Base-by-base conservation (phyloP, 2,888 invertebrate genomes). In the Xylocampa areola region DNA sequence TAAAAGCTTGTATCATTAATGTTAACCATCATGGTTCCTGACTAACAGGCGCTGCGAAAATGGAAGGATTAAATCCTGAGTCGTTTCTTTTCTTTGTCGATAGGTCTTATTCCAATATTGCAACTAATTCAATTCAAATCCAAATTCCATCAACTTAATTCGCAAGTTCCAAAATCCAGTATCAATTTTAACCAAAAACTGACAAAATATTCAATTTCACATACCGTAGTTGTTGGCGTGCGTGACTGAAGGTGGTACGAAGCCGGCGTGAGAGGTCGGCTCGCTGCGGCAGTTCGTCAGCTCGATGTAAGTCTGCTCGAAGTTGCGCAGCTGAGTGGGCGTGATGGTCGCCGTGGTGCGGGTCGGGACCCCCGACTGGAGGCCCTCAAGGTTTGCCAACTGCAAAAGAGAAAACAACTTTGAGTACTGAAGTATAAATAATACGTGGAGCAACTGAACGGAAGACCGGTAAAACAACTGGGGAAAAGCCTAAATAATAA, bases 341-440 rank as follows among this genome's bases (percentile, higher is more conserved):
- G 99, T 99, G 80, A 99, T 95, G 84, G 98, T 98, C 71, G 98
- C 97, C 84, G 98, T 98, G 70, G 98, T 98, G 89, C 97, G 96
- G 59, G 98, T 98, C 49, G 98, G 98, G 81, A 98, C 97, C 84
- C 97, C 97, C 88, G 97, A 97, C 91, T 97, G 97, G 88, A 97
- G 95, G 82, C 97, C 97, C 94, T 97, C 97, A 89, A 97, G 94
- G 88, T 97, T 96, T 79, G 96, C 96, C 95, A 97, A 96, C 97
- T 97, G 95, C 95, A 73, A 5, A 80, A 76, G 70, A 80, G 74
- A 82, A 84, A 2, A 32, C 1, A 25, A 13, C 33, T 37, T 58
- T 74, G 13, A 73, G 47, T 30, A 64, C 27, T 35, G 14, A 30
- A 41, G 0, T 3, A 6, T 2, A 6, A 13, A n/a, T 2, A n/a